phyloP scores from a whole-genome alignment of 2,888 invertebrate genomes.

The Patella pellucida region DNA sequence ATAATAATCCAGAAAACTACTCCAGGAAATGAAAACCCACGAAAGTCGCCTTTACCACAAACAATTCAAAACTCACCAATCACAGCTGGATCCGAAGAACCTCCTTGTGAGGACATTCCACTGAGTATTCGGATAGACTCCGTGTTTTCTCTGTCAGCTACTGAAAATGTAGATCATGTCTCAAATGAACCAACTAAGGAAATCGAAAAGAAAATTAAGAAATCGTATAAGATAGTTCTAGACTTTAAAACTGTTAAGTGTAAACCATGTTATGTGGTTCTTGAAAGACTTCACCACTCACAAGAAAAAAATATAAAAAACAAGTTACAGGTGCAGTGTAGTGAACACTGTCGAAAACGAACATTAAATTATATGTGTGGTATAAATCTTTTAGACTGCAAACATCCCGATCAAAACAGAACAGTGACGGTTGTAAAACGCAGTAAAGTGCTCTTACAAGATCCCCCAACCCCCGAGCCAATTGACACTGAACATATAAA shows the following conservation, averaged over 20 bases:
- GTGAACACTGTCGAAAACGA: constrained; percentile 15
- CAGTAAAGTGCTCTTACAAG: too few species aligned
- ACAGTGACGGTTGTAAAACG: too few species aligned
- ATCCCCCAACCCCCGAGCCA: too few species aligned
- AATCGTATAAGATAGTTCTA: not conserved
- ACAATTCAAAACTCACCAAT: too few species aligned
- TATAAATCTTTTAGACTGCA: constrained; percentile 17
- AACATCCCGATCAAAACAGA: not conserved
- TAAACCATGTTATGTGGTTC: constrained; percentile 20
- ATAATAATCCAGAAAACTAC: too few species aligned
- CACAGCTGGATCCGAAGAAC: too few species aligned
- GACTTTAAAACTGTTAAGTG: constrained; percentile 19
- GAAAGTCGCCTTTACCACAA: too few species aligned
- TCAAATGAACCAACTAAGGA: not conserved
- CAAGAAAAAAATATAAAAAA: not conserved
- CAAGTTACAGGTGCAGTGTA: constrained; percentile 14
- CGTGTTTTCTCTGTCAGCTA: constrained; percentile 18
- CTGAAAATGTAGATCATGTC: not conserved
- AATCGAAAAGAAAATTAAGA: not conserved
- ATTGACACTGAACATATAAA: too few species aligned
- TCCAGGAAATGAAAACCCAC: too few species aligned
- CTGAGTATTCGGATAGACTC: constrained; percentile 20
- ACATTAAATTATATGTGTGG: constrained; percentile 21
- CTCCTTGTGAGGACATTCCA: constrained; percentile 3
- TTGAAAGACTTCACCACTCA: constrained; percentile 6